Evolutionary conservation across 2,113 vertebrate genomes (phyloP).

Genomic region (Australoheros scitulus): DNA sequence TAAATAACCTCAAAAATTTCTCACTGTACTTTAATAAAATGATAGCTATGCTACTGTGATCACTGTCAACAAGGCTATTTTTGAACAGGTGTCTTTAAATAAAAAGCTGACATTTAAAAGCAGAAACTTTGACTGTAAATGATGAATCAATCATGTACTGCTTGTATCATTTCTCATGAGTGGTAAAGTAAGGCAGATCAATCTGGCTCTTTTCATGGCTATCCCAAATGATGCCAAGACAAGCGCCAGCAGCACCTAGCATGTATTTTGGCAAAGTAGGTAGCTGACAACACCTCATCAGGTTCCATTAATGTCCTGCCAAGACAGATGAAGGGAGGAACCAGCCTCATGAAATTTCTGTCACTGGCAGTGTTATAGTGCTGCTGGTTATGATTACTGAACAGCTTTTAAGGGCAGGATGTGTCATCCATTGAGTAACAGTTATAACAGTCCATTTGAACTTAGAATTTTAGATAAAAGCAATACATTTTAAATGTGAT

Average conservation of each 20-base stretch:
- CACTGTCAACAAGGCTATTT: not conserved
- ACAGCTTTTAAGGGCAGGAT: conserved; percentile 8
- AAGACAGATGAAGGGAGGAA: conserved; percentile 32
- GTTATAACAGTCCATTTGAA: not conserved
- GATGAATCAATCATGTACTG: not conserved
- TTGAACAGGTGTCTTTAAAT: not conserved
- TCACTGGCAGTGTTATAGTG: not conserved
- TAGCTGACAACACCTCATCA: conserved; percentile 40
- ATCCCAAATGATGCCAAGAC: conserved; percentile 32
- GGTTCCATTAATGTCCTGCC: conserved; percentile 39
- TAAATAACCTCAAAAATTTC: no score
- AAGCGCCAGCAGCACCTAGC: conserved; percentile 28
- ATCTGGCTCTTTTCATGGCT: conserved; percentile 5
- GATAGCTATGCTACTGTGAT: not conserved
- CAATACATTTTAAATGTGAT: not conserved
- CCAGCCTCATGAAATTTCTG: not conserved
- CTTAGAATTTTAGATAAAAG: not conserved
- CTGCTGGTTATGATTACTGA: conserved; percentile 8
- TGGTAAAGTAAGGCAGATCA: conserved; percentile 22
- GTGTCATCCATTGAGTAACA: not conserved
- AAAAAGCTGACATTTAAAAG: not conserved
- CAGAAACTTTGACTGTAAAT: not conserved
- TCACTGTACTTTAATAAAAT: not conserved
- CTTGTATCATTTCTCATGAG: conserved; percentile 19
- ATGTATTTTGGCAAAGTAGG: conserved; percentile 39